Conservation (phyloP, 2,797 vertebrate species). For the Anas flavirostris region DNA sequence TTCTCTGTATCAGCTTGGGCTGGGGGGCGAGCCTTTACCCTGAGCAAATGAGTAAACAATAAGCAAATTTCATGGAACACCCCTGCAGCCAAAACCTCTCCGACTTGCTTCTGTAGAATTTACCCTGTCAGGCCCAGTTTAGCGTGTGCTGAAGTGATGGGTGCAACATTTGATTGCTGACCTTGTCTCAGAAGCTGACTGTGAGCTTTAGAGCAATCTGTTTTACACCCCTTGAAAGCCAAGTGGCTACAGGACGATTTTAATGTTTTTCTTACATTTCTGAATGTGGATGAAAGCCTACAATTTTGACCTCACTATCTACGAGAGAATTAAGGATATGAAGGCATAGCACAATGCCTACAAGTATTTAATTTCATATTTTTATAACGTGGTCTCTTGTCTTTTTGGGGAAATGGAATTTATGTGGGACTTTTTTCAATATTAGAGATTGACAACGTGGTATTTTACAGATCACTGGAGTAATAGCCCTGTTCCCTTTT, state of each 20-base stretch:
- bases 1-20: neutral
- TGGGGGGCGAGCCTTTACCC: neutral
- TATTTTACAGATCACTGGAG: neutral
- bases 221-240: neutral
- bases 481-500: neutral
- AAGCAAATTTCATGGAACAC: neutral
- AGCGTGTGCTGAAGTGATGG: neutral
- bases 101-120: neutral
- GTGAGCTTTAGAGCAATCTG: neutral
- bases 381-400: neutral
- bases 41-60: neutral
- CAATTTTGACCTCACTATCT: neutral
- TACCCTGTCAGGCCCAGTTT: neutral
- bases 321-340: neutral
- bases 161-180: neutral
- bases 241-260: neutral
- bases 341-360: neutral
- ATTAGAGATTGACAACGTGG: neutral
- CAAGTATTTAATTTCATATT: neutral
- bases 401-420: neutral
- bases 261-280: neutral
- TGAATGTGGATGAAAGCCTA: neutral
- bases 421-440: neutral
- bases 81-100: neutral
- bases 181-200: neutral